phyloP scores from a whole-genome alignment of 1,140 invertebrate genomes.

The Charaxes varanes region DNA sequence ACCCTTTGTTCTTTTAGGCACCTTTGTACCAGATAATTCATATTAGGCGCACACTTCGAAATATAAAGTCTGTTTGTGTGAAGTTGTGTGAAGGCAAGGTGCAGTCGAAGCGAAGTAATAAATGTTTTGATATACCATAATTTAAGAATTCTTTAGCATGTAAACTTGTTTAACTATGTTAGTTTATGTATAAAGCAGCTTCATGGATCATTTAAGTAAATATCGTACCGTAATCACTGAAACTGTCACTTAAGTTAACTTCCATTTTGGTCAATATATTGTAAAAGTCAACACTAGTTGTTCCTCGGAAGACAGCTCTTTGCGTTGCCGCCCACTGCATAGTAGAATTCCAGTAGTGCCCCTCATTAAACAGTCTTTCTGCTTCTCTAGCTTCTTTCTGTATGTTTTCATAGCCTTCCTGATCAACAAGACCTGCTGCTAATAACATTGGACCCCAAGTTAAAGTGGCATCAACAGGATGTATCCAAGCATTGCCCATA shows the following conservation, averaged over 20 bases:
- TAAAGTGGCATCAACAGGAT: conserved; percentile 85
- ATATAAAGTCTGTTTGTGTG: too few species aligned
- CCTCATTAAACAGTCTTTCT: conserved; percentile 71
- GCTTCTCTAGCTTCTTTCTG: conserved; percentile 68
- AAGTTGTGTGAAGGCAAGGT: too few species aligned
- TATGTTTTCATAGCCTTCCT: conserved; percentile 74
- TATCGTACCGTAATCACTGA: conserved; percentile 32
- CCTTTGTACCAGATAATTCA: too few species aligned
- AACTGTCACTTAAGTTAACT: conserved; percentile 18
- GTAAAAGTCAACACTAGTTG: conserved; percentile 85
- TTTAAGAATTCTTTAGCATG: too few species aligned
- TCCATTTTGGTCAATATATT: conserved; percentile 80
- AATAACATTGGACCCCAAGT: conserved; percentile 86
- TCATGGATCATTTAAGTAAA: background rate
- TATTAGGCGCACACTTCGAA: too few species aligned
- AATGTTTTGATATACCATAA: too few species aligned
- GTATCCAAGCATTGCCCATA: conserved; percentile 91
- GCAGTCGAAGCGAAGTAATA: too few species aligned
- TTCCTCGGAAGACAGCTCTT: conserved; percentile 70
- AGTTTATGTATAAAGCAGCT: too few species aligned
- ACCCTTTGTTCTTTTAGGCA: too few species aligned
- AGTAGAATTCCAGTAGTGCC: conserved; percentile 77
- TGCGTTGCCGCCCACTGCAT: conserved; percentile 79
- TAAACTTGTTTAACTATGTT: too few species aligned
- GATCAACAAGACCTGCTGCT: conserved; percentile 79